These are phyloP conservation scores for Phocides pigmalion DNA, from an alignment of 1,140 invertebrate species.

Conservation along the genomic window DNA sequence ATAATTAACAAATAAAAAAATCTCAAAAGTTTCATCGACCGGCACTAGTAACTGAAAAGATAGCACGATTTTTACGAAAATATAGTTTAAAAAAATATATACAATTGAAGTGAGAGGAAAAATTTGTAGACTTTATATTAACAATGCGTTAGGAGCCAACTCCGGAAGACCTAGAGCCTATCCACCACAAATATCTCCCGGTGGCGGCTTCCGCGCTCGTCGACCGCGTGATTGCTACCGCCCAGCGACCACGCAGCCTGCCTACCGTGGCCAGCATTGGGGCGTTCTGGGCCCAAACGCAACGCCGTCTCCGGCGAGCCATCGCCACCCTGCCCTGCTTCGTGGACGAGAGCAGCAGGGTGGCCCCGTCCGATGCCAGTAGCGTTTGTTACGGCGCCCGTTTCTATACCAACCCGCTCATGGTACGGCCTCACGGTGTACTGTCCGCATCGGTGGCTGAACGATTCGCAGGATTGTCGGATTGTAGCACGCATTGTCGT, in stretches of 20 bases:
- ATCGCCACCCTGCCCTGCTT: conserved; percentile 52
- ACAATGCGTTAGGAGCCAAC: conserved; percentile 16
- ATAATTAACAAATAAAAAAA: no score
- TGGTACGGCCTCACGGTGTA: conserved; percentile 72
- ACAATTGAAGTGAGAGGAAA: background rate
- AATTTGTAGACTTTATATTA: background rate
- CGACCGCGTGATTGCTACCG: conserved; percentile 44
- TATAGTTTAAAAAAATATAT: no score
- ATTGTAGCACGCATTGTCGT: background rate
- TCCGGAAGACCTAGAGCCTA: background rate
- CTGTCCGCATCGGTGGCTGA: conserved; percentile 22
- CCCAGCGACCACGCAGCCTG: conserved; percentile 39
- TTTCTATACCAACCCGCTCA: conserved; percentile 67
- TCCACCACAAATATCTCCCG: conserved; percentile 58
- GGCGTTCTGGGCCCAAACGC: conserved; percentile 45
- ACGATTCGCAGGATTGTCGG: conserved; percentile 47
- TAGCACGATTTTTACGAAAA: no score
- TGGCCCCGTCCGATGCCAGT: conserved; percentile 61
- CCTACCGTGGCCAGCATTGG: conserved; percentile 20
- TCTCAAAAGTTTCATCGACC: no score
- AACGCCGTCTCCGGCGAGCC: conserved; percentile 47
- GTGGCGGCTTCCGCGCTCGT: conserved; percentile 56
- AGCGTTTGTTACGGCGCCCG: conserved; percentile 56
- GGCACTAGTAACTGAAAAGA: no score
- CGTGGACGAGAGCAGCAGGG: conserved; percentile 54